Evolutionary conservation across 2,113 vertebrate species (phyloP), one percentile per base, ranked within the genome.

Genomic region (Triplophysa dalaica): DNA sequence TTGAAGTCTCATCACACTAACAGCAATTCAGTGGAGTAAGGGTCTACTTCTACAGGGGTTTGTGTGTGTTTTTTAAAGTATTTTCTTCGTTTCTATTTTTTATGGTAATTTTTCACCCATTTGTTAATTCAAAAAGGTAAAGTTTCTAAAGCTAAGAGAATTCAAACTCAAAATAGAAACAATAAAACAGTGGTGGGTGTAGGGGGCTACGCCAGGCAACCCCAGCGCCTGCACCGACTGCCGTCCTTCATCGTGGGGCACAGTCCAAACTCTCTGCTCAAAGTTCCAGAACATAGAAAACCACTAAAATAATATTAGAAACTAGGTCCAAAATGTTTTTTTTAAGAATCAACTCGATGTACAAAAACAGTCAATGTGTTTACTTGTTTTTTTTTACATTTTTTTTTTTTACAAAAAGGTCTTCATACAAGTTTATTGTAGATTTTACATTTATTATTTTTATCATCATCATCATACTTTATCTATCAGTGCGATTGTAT

Each of bases 241-340:
- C 90, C 90, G 86, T 93, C 89, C 86, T 90, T 93, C 94, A 94
- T 93, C 94, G 95, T 94, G 94, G 93, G 94, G 95, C 94, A 79
- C 82, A 82, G 94, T 92, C 91, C 91, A 93, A 95, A 95, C 90
- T 91, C 88, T 90, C 89, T 86, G 90, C 86, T 90, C 80, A 86
- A 89, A 91, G 90, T 89, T 70, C 87, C 90, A 87, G 91, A 96
- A 98, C 93, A 96, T 98, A 98, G 93, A 98, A 98, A 99, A 97
- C 88, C 94, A 94, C 94, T 95, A 95, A 98, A 98, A 97, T 97
- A 96, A 98, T 94, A 54, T 97, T 95, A 96, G 93, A 98, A 99
- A 98, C 95, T 97, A 97, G 96, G 97, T 98, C 94, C 96, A 95
- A 98, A 95, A 93, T 94, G 93, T 93, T 21, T 92, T 94, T 92